phyloP scores from a whole-genome alignment of 2,113 vertebrate species.

The Chaetops frenatus region DNA sequence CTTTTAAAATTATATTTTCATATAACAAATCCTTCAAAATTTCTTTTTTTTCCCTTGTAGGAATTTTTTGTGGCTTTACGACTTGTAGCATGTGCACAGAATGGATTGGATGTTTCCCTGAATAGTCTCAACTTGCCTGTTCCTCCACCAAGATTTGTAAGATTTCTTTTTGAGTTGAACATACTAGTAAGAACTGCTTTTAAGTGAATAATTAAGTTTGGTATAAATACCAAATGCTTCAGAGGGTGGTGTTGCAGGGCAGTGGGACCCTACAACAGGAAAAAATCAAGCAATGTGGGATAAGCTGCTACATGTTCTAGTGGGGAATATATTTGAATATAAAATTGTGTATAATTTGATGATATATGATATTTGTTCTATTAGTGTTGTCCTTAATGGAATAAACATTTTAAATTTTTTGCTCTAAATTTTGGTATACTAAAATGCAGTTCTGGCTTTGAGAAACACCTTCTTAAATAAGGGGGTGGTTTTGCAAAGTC shows the following conservation, averaged over 20 bases:
- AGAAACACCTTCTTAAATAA: not conserved
- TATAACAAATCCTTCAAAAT: not conserved
- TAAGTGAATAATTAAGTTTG: not conserved
- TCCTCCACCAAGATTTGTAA: slow-evolving; percentile 96
- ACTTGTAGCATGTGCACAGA: slow-evolving; percentile 95
- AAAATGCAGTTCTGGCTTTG: not conserved
- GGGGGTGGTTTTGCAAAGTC: not conserved
- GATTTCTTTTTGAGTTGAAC: slow-evolving; percentile 39
- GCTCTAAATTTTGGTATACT: not conserved
- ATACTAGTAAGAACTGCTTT: not conserved
- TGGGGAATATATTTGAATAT: not conserved
- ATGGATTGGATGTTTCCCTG: slow-evolving; percentile 92
- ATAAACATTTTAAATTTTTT: not conserved
- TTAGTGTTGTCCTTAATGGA: not conserved
- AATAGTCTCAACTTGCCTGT: slow-evolving; percentile 85
- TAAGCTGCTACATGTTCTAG: not conserved
- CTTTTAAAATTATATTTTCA: not conserved
- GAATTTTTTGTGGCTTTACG: slow-evolving; percentile 94
- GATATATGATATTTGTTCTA: not conserved
- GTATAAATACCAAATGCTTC: not conserved
- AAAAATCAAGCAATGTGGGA: not conserved
- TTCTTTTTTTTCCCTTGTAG: slow-evolving; percentile 63
- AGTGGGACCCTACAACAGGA: not conserved
- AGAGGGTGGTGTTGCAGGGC: not conserved
- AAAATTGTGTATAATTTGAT: not conserved